Base-by-base conservation (phyloP, 2,888 invertebrate genomes). In the Cephus rjabovi region DNA sequence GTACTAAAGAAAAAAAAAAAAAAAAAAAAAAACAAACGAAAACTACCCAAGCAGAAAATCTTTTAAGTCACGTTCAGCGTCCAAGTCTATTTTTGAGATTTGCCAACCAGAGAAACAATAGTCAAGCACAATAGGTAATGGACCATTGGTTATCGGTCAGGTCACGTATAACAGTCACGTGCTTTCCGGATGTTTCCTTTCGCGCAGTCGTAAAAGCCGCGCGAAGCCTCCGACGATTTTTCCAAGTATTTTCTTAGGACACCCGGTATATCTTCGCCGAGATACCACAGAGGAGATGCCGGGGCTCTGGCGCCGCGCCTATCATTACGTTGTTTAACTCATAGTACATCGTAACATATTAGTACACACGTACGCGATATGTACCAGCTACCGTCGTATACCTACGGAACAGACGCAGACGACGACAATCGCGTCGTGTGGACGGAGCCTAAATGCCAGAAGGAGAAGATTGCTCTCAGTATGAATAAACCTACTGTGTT, bases 281-380 rank as follows among this genome's bases (percentile, higher is more conserved):
- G 86, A 87, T 85, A 87, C 83, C 80, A 31, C 78, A 23, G 23
- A 56, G 56, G 6, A 56, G 56, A 56, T 56, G 56, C 56, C 79
- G 81, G 80, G 81, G 81, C 85, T 82, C 87, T 89, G 89, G 89
- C 89, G 89, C 89, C 89, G 85, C 83, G 87, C 84, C 89, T 89
- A 88, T 89, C 88, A 88, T 89, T 88, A 87, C 86, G 87, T 84
- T 87, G 87, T 87, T 88, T 86, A 86, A 85, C 86, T 85, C 88
- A 83, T 86, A 85, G 86, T 86, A 86, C 85, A 85, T 83, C 83
- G 84, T 84, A 85, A 87, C 83, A 81, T 31, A 33, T 33, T 56
- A 56, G 71, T 71, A 71, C 71, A 33, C 71, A 15, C 71, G 56
- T 56, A 56, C 56, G 2, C 0, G 9, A 56, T 56, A 56, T 1